phyloP scores from a whole-genome alignment of 2,888 invertebrate species.

The Acrobasis consociella region DNA sequence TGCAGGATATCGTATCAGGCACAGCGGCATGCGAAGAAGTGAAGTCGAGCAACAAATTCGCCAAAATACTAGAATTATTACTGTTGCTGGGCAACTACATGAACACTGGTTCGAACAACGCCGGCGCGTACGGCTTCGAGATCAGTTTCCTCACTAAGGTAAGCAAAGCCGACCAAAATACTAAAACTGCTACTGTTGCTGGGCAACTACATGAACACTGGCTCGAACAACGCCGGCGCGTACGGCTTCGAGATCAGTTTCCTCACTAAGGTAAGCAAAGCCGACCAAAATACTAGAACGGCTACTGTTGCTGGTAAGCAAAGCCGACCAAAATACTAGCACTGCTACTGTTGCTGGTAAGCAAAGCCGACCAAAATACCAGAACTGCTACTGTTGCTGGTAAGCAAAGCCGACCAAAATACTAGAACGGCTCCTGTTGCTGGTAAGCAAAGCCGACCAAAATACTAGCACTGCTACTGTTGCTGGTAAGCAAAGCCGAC shows the following conservation, averaged over 20 bases:
- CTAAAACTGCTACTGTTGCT: slow-evolving; percentile 94
- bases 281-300: slow-evolving; percentile 94
- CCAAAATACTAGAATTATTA: slow-evolving; percentile 93
- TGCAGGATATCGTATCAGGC: slow-evolving; percentile 94
- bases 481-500: too few species aligned
- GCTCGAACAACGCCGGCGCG: slow-evolving; percentile 95
- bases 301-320: slow-evolving; percentile 94
- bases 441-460: too few species aligned
- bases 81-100: slow-evolving; percentile 97
- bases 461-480: too few species aligned
- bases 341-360: too few species aligned
- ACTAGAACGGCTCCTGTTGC: slow-evolving; percentile 94
- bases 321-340: slow-evolving; percentile 98
- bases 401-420: slow-evolving; percentile 92
- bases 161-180: slow-evolving; percentile 89
- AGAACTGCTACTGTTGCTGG: too few species aligned
- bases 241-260: slow-evolving; percentile 98
- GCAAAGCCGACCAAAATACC: slow-evolving; percentile 98
- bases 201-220: slow-evolving; percentile 98
- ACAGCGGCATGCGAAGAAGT: slow-evolving; percentile 98
- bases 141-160: slow-evolving; percentile 97
- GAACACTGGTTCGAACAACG: slow-evolving; percentile 97
- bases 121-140: slow-evolving; percentile 97
- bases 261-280: slow-evolving; percentile 94
- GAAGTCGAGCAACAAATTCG: slow-evolving; percentile 93